Evolutionary conservation across 2,888 invertebrate species (phyloP), one percentile per base, ranked within the genome.

Genomic region (Tanytarsus gracilentus): DNA sequence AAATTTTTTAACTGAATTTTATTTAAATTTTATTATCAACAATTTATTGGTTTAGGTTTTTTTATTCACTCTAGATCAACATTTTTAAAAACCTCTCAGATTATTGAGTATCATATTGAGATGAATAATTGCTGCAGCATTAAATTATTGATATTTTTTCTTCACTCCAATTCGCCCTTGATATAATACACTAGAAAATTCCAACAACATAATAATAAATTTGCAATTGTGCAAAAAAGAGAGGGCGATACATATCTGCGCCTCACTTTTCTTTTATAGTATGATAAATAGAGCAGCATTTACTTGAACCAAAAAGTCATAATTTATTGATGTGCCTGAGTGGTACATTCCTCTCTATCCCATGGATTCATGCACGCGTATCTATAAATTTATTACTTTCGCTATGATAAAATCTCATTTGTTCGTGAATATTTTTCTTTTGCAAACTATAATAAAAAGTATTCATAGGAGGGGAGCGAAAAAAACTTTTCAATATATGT

Each of bases 81-180:
- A 33, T 11, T 11, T 11, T 7, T 29, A 6, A 7, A 23, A 49
- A 26, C 16, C 49, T 27, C 21, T 49, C 26, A 25, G 16, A 40
- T 40, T 11, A 26, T 33, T 26, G 51, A 23, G 40, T 16, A 26
- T 55, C 27, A n/a, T n/a, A n/a, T n/a, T n/a, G n/a, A n/a, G 14
- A 55, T 40, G 26, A 55, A 27, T 40, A 40, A 55, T 55, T 36
- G 40, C 16, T 55, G 55, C 55, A 40, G 55, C 25, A 53, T 23
- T 39, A 53, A 53, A 33, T 52, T 23, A 29, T 16, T 21, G 6
- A 11, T 51, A 29, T 49, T 49, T 25, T 44, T 6, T 5, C 44
- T 44, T 23, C 44, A 23, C 44, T 18, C 11, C n/a, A 33, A 23
- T 21, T 23, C 44, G 44, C 8, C 23, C 21, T 23, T 44, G 23